Percentiles rank a stretch among this genome's conserved stretches.
Evolutionary conservation across 2,113 vertebrate species (phyloP).

Genomic region (Eptesicus fuscus): DNA sequence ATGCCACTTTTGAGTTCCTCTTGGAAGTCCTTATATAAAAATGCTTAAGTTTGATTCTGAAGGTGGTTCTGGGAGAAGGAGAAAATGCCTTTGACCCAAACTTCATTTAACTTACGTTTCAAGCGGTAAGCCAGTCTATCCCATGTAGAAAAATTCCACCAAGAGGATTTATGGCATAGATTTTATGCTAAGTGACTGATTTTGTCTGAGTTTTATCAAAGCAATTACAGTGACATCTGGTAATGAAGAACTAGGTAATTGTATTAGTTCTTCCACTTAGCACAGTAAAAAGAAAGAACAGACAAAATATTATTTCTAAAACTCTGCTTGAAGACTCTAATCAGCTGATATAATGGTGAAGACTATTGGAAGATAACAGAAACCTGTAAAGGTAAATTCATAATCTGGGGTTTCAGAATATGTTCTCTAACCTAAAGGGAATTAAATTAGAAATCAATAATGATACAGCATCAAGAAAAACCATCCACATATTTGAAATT

Average conservation of each 20-base stretch:
- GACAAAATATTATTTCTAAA: background rate
- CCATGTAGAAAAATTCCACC: background rate
- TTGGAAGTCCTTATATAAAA: background rate
- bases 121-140: background rate
- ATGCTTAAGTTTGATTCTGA: background rate
- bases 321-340: background rate
- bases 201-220: background rate
- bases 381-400: background rate
- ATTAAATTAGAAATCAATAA: background rate
- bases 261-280: background rate
- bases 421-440: background rate
- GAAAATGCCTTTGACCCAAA: background rate
- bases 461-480: background rate
- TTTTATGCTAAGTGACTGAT: background rate
- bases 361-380: background rate
- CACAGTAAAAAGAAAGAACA: background rate
- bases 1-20: background rate
- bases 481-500: background rate
- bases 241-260: background rate
- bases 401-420: background rate
- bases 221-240: background rate
- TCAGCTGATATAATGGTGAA: background rate
- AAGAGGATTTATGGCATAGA: background rate
- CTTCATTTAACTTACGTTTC: background rate
- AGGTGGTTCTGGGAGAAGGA: background rate